Conservation (phyloP, 2,888 invertebrate genomes). For the Dimorphilus gyrociliatus region DNA sequence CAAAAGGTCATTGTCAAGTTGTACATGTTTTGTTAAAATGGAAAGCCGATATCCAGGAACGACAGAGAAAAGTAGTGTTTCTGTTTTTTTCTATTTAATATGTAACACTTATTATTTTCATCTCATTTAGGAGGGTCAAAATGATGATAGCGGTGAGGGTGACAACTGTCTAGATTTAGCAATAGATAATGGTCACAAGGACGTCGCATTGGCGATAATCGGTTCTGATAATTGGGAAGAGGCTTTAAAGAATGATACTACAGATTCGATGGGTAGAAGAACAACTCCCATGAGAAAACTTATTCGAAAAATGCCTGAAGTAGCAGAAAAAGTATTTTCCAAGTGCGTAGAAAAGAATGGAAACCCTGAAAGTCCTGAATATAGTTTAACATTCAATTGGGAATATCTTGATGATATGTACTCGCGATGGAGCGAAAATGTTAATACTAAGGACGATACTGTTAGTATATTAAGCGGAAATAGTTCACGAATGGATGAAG, state of each 20-base stretch:
- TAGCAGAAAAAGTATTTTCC: constrained; percentile 31
- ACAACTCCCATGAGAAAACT: constrained; percentile 41
- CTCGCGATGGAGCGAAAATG: constrained; percentile 22
- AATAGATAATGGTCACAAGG: constrained; percentile 32
- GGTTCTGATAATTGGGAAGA: constrained; percentile 35
- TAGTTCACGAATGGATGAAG: background rate
- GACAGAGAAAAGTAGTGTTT: too few species aligned
- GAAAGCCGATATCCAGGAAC: constrained; percentile 30
- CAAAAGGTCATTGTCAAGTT: constrained; percentile 32
- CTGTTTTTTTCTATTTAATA: too few species aligned
- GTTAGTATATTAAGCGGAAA: background rate
- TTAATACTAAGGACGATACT: constrained; percentile 6
- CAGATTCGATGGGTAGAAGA: constrained; percentile 20
- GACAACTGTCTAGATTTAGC: constrained; percentile 38
- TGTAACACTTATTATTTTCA: too few species aligned
- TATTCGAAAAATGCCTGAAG: constrained; percentile 40
- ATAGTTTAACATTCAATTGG: constrained; percentile 38
- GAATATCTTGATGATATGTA: constrained; percentile 42
- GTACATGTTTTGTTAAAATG: constrained; percentile 33
- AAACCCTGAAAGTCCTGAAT: constrained; percentile 22
- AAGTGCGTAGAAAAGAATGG: constrained; percentile 23
- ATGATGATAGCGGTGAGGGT: too few species aligned
- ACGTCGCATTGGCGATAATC: constrained; percentile 36
- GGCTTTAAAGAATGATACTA: constrained; percentile 35
- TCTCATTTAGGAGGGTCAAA: too few species aligned